phyloP scores from a whole-genome alignment of 2,113 vertebrate species.

The Tenrec ecaudatus region DNA sequence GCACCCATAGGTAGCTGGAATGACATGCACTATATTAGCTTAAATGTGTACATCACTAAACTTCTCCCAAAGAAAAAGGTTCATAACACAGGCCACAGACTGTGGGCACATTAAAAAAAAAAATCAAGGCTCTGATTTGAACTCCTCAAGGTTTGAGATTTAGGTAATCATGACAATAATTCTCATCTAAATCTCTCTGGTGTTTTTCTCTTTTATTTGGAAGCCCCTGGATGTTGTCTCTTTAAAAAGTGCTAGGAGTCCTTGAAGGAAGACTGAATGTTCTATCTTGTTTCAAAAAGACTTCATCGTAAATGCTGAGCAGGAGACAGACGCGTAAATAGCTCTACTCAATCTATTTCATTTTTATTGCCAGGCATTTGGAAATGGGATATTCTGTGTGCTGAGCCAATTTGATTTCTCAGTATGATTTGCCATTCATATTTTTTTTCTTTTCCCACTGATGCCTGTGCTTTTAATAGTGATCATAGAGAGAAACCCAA shows the following conservation, averaged over 20 bases:
- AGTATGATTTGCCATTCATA: slow-evolving; percentile 72
- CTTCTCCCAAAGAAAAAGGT: slow-evolving; percentile 40
- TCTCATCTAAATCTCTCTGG: background rate
- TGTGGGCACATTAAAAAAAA: slow-evolving; percentile 25
- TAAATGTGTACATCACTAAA: slow-evolving; percentile 37
- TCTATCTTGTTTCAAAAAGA: slow-evolving; percentile 66
- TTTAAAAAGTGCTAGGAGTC: slow-evolving; percentile 44
- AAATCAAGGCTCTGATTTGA: slow-evolving; percentile 59
- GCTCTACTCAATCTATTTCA: slow-evolving; percentile 69
- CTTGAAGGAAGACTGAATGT: slow-evolving; percentile 59
- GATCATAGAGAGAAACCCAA: slow-evolving; percentile 64
- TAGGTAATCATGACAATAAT: slow-evolving; percentile 37
- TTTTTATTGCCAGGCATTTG: slow-evolving; percentile 64
- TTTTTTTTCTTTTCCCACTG: slow-evolving; percentile 67
- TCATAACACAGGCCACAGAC: background rate
- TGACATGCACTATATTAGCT: background rate
- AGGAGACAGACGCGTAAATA: slow-evolving; percentile 64
- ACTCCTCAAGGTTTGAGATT: slow-evolving; percentile 51
- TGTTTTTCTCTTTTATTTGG: slow-evolving; percentile 41
- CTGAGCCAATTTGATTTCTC: slow-evolving; percentile 74
- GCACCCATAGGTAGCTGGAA: background rate
- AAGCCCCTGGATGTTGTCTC: slow-evolving; percentile 52
- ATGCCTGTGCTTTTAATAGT: slow-evolving; percentile 70
- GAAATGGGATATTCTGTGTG: slow-evolving; percentile 73
- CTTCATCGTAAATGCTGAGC: slow-evolving; percentile 69